These are phyloP conservation scores for Scleropages formosus DNA, from an alignment of 2,797 vertebrate species.

Conservation along the genomic window DNA sequence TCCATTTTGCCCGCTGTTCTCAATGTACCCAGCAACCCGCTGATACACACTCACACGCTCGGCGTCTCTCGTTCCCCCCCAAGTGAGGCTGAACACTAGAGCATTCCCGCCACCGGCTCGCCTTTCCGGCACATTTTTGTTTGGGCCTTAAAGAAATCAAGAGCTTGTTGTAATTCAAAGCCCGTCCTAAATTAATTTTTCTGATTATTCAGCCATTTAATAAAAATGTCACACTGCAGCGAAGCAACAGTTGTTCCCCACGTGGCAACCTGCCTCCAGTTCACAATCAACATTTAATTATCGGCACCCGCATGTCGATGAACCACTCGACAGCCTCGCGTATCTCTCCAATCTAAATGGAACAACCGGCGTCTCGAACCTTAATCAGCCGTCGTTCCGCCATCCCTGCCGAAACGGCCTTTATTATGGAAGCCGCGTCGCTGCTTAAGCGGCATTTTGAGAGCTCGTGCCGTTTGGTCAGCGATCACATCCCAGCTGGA, in stretches of 20 bases:
- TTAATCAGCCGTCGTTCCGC: slow-evolving; percentile 38
- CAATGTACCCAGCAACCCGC: no score
- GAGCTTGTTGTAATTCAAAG: not conserved
- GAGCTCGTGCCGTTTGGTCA: not conserved
- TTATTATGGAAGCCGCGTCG: slow-evolving; percentile 43
- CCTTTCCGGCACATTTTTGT: not conserved
- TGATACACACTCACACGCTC: no score
- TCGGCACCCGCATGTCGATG: slow-evolving; percentile 34
- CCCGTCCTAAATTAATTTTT: slow-evolving; percentile 56
- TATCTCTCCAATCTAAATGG: slow-evolving; percentile 35
- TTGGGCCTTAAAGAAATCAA: slow-evolving; percentile 40
- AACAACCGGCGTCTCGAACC: slow-evolving; percentile 36
- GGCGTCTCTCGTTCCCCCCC: no score
- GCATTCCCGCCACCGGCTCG: no score
- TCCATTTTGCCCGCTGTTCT: no score
- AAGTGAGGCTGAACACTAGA: no score
- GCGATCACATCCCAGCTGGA: not conserved
- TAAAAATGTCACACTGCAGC: slow-evolving; percentile 53
- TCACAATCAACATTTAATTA: slow-evolving; percentile 46
- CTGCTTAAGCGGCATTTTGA: slow-evolving; percentile 36
- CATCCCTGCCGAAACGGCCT: slow-evolving; percentile 34
- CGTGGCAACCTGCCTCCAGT: slow-evolving; percentile 42
- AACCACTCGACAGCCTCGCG: slow-evolving; percentile 33
- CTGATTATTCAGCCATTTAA: slow-evolving; percentile 62
- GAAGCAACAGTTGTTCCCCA: slow-evolving; percentile 45